These are phyloP conservation scores for Gymnopithys bicolor DNA, from an alignment of 2,797 vertebrate species.

Conservation along the genomic window DNA sequence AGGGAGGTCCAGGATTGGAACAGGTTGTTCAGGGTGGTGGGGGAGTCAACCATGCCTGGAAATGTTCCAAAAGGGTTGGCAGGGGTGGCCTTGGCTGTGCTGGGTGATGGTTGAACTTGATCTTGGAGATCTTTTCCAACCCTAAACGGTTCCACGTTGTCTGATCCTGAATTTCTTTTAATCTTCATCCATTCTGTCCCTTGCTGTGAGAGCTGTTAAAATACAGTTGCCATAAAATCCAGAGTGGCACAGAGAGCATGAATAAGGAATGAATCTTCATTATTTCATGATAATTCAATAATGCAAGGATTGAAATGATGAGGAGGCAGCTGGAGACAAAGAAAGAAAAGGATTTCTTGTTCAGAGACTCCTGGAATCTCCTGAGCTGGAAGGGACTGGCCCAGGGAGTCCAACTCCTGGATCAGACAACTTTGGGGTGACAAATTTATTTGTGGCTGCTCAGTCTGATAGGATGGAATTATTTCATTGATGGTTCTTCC, in stretches of 20 bases:
- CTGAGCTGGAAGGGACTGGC: neutral
- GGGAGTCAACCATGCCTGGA: neutral
- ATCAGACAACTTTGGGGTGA: neutral
- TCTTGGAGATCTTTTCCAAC: neutral
- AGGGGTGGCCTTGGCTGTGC: neutral
- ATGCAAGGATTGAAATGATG: neutral
- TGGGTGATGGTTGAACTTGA: rapidly evolving
- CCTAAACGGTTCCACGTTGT: neutral
- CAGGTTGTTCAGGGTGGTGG: neutral
- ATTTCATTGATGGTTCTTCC: neutral
- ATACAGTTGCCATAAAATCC: neutral
- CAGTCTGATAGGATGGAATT: neutral
- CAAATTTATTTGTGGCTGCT: neutral
- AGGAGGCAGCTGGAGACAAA: neutral
- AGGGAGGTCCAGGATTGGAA: neutral
- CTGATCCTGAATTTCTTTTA: neutral
- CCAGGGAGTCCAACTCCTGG: neutral
- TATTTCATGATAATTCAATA: neutral
- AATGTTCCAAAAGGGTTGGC: neutral
- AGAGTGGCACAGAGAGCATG: neutral
- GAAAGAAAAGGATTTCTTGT: neutral
- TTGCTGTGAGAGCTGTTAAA: neutral
- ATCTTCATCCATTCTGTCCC: neutral
- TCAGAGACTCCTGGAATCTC: neutral
- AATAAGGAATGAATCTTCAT: neutral